Evolutionary conservation across 2,113 vertebrate genomes (phyloP), one percentile per base, ranked within the genome.

Genomic region (Phoxinus phoxinus): DNA sequence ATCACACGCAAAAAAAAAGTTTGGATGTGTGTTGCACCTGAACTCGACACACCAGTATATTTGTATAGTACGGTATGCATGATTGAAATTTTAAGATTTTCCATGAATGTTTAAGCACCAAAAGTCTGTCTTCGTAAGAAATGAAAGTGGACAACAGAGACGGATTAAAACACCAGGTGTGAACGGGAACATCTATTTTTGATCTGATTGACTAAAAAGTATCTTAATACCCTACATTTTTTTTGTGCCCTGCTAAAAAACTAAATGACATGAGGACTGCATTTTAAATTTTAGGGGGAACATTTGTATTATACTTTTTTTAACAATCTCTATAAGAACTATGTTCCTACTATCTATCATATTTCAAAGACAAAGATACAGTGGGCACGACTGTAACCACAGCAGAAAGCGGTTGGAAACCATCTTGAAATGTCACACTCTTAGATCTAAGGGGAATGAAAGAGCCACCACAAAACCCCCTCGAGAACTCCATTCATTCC

Each of bases 341-440:
- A 56, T 6, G 13, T 35, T 35, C 19, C 6, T 8, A 32, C 25
- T 8, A 32, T 67, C 63, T 17, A 32, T 67, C 6, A 74, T 75
- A n/a, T 51, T 27, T n/a, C 23, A 41, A 15, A 61, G 10, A 37
- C 56, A 79, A 58, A 79, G 21, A 79, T 61, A 51, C 41, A 32
- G 37, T 32, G 25, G 19, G 17, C 27, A 51, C 0, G 10, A 81
- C 79, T 81, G 79, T 32, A 81, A 67, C 61, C 19, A 13, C 44
- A 32, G 25, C 79, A 51, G 15, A 81, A 27, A 4, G 44, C 6
- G 9, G 27, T 19, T 19, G 25, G 32, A 46, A 81, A 65, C 19
- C 41, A 27, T 74, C 37, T 46, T 15, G 2, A 74, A 74, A 74
- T 46, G 37, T 46, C 78, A 81, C 78, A 81, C 44, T 46, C 58